Conservation (phyloP, 2,113 vertebrate genomes). For the Lathamus discolor region DNA sequence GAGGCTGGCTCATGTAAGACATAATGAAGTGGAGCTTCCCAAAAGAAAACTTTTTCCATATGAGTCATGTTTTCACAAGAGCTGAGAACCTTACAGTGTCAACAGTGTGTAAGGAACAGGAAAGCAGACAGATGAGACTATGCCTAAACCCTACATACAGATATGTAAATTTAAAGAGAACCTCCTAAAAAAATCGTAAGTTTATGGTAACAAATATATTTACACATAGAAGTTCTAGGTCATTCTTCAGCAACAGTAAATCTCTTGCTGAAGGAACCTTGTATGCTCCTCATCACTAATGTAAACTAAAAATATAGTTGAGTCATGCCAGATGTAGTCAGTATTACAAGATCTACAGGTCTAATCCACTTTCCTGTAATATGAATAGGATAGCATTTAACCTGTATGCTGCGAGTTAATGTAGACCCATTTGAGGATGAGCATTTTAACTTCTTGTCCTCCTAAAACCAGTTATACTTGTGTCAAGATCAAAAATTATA, state of each 20-base stretch:
- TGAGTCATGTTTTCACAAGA: constrained; percentile 6
- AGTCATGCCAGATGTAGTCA: background rate
- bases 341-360: background rate
- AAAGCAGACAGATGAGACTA: background rate
- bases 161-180: background rate
- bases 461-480: background rate
- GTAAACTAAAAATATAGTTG: background rate
- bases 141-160: background rate
- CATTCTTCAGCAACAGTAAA: background rate
- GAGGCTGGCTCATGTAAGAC: background rate
- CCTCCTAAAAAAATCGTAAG: background rate
- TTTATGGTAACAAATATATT: background rate
- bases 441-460: background rate
- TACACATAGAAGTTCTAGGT: background rate
- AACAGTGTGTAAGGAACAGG: background rate
- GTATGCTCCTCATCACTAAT: background rate
- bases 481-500: background rate
- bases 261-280: background rate
- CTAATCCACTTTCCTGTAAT: background rate
- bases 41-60: background rate
- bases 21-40: background rate
- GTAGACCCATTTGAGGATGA: background rate
- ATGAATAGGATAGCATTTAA: background rate
- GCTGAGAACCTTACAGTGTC: background rate
- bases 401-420: background rate